Evolutionary conservation across 2,113 vertebrate genomes (phyloP).

Genomic region (Daubentonia madagascariensis): DNA sequence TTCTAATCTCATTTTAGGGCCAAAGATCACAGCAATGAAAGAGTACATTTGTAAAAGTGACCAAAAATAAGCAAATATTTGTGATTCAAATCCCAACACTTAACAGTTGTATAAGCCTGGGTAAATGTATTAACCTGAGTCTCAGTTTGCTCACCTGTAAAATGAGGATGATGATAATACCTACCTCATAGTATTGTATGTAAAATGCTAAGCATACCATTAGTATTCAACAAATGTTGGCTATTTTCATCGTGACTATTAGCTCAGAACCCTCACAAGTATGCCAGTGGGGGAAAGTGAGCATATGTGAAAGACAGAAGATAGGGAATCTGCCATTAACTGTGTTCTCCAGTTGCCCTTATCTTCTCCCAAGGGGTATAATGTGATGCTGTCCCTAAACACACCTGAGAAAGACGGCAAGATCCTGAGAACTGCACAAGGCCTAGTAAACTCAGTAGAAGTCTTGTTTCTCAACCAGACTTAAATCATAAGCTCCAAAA

Average conservation of each 20-base stretch:
- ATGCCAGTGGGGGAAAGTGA: background rate
- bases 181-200: background rate
- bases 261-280: background rate
- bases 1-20: background rate
- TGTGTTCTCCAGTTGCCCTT: background rate
- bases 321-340: background rate
- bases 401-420: background rate
- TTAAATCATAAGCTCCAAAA: background rate
- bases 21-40: background rate
- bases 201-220: background rate
- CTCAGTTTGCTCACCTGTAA: background rate
- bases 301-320: background rate
- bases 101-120: background rate
- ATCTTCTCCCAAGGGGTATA: fast-evolving
- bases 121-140: background rate
- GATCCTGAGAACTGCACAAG: background rate
- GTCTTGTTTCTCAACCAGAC: background rate
- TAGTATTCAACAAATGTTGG: background rate
- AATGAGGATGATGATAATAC: background rate
- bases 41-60: background rate
- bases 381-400: background rate
- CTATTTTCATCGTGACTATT: background rate
- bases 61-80: background rate
- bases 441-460: background rate
- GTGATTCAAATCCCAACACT: background rate